Percentiles rank a stretch among this genome's conserved stretches.
phyloP scores from a whole-genome alignment of 2,113 vertebrate genomes.

The Gnathonemus longibarbis region DNA sequence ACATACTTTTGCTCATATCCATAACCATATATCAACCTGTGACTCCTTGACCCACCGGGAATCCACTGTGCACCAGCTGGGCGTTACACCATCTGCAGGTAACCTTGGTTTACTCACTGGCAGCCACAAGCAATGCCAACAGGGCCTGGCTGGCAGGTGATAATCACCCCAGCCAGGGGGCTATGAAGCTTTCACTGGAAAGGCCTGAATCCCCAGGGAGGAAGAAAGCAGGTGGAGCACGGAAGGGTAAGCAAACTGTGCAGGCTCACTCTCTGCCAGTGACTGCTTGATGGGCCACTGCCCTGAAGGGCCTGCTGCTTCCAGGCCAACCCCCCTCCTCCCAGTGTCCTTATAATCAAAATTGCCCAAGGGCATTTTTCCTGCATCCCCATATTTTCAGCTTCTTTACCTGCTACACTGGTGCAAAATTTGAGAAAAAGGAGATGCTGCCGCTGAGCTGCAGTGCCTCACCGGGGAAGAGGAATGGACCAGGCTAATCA shows the following conservation, averaged over 20 bases:
- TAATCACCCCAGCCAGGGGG: not conserved
- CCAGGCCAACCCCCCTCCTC: not conserved
- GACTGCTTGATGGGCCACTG: not conserved
- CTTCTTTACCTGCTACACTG: not conserved
- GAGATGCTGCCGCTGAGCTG: not conserved
- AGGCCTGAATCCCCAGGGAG: not conserved
- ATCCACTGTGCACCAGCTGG: not conserved
- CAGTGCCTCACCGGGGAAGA: not conserved
- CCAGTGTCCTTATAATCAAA: not conserved
- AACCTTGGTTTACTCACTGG: not conserved
- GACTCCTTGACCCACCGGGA: not conserved
- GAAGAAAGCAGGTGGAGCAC: not conserved
- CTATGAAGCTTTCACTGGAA: not conserved
- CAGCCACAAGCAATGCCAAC: not conserved
- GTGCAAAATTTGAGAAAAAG: not conserved
- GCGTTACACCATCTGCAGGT: not conserved
- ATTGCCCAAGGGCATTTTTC: not conserved
- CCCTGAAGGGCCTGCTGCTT: not conserved
- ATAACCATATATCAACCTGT: not conserved
- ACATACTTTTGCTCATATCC: not conserved
- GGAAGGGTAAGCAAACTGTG: not conserved
- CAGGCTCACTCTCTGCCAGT: not conserved
- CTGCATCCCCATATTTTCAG: not conserved
- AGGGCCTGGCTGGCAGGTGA: not conserved
- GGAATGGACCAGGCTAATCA: not conserved